A percentile compares a stretch with the other conserved stretches of the same genome.
These are phyloP conservation scores for Cephalopterus ornatus DNA, from an alignment of 2,113 vertebrate species.

Conservation along the genomic window DNA sequence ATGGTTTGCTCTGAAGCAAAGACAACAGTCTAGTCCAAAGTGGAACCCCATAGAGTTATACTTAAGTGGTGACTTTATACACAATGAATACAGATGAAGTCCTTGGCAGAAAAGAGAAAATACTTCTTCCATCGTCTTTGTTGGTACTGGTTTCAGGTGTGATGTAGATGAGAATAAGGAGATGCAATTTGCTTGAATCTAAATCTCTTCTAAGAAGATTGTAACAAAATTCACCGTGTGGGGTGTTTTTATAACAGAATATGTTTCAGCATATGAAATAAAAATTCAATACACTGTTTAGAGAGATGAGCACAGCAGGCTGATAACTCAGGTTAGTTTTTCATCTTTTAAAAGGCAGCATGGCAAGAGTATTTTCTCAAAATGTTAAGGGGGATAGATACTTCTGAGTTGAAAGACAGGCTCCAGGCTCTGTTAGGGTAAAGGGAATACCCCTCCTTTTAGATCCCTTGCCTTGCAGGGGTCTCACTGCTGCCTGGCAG, in stretches of 20 bases:
- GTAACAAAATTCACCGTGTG: not conserved
- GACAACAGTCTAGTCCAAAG: conserved; percentile 14
- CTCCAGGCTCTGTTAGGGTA: not conserved
- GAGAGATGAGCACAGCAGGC: not conserved
- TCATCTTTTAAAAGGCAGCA: not conserved
- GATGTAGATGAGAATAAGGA: not conserved
- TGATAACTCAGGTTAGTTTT: not conserved
- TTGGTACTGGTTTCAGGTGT: not conserved
- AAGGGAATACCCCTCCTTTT: not conserved
- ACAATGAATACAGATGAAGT: conserved; percentile 45
- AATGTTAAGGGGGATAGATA: not conserved
- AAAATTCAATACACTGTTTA: not conserved
- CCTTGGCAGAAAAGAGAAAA: conserved; percentile 21
- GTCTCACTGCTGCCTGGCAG: not conserved
- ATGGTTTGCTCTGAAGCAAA: conserved; percentile 16
- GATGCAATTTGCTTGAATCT: not conserved
- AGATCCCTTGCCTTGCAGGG: not conserved
- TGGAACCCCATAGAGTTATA: conserved; percentile 18
- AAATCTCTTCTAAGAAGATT: not conserved
- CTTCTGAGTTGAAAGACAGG: not conserved
- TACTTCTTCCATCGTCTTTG: not conserved
- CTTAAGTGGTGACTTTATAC: not conserved
- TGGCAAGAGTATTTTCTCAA: not conserved
- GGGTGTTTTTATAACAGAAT: not conserved
- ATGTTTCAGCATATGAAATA: not conserved